Conservation (phyloP, 2,113 vertebrate genomes). For the Campylorhamphus procurvoides region DNA sequence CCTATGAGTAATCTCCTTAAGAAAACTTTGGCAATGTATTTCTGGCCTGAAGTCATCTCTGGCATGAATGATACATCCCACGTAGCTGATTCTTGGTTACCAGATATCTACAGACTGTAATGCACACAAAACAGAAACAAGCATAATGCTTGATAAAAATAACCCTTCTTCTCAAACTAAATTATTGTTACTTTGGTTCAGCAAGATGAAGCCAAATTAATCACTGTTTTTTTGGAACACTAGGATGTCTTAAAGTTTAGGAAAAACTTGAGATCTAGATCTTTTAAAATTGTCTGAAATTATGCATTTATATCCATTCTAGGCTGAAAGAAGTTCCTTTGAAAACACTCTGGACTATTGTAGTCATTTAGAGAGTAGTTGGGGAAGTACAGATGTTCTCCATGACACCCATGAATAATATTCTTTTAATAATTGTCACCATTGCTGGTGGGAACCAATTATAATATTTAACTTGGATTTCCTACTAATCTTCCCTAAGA, state of each 20-base stretch:
- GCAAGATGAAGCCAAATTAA: slow-evolving; percentile 25
- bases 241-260: not conserved
- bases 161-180: slow-evolving; percentile 36
- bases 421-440: not conserved
- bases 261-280: not conserved
- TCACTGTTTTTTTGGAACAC: not conserved
- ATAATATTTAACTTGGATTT: not conserved
- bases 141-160: slow-evolving; percentile 25
- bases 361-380: not conserved
- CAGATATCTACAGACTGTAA: not conserved
- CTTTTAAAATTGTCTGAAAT: not conserved
- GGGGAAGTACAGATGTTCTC: not conserved
- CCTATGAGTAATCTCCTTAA: slow-evolving; percentile 7
- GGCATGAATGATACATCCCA: slow-evolving; percentile 21
- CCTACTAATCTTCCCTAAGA: not conserved
- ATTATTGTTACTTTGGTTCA: slow-evolving; percentile 13
- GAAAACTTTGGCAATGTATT: slow-evolving; percentile 23
- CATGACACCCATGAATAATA: not conserved
- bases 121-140: not conserved
- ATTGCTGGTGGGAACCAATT: not conserved
- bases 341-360: not conserved
- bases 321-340: not conserved
- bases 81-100: not conserved
- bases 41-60: slow-evolving; percentile 39
- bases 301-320: not conserved